Evolutionary conservation across 2,888 invertebrate genomes (phyloP), one percentile per base, ranked within the genome.

Genomic region (Tipula vernalis): DNA sequence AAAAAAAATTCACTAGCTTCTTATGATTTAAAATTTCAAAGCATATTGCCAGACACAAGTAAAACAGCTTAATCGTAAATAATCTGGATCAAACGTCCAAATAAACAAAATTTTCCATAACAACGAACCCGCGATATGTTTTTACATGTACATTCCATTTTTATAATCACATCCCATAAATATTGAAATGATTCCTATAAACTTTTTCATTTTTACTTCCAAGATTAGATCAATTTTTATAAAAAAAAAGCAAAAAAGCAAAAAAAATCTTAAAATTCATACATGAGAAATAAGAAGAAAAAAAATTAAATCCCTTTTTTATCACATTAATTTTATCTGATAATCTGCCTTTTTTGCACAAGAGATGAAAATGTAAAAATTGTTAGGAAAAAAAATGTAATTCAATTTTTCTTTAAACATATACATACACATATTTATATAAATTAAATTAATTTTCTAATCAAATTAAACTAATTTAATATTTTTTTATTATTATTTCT

Each of bases 281-380:
- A 12, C 28, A 71, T 71, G 71, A 71, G 71, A 71, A 71, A 51
- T 51, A 15, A 28, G 71, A 71, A 28, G 71, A 71, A 71, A 71
- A 71, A 57, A 71, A 71, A 71, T 71, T 71, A 71, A 71, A 71
- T 71, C 71, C 71, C 71, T 71, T 71, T 71, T 71, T 71, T 71
- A 71, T 71, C 71, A 71, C 71, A 71, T 71, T 71, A 71, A 71
- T 71, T 71, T 71, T 71, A 71, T 71, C 71, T 71, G 71, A 71
- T 71, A 71, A 71, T 71, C 71, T 71, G 71, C 71, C 71, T 71
- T 71, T 71, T 71, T 71, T 51, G 51, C 71, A 10, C 28, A 28
- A 71, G 71, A 71, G 71, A 71, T 71, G 18, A 71, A 71, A 71
- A 71, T 71, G 71, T 71, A 71, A 71, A 71, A 71, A 71, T 71